phyloP scores from a whole-genome alignment of 2,797 vertebrate species.

The Hyperoplus lanceolatus region DNA sequence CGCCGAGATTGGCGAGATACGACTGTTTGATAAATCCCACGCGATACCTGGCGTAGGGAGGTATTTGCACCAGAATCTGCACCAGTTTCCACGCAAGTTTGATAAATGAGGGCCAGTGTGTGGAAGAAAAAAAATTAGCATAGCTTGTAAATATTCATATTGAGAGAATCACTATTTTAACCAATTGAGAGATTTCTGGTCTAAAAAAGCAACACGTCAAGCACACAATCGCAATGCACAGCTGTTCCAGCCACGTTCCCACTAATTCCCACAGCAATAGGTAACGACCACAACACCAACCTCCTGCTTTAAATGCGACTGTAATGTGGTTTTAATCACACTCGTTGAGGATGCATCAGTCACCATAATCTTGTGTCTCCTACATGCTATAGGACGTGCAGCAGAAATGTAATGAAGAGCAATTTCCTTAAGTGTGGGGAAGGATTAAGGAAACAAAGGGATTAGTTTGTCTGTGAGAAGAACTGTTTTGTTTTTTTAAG shows the following conservation, averaged over 20 bases:
- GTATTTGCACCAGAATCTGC: too few relatives aligned
- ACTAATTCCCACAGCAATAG: constrained; percentile 53
- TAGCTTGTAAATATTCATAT: constrained; percentile 75
- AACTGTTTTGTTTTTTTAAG: neutral
- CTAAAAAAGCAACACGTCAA: constrained; percentile 38
- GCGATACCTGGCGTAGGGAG: too few relatives aligned
- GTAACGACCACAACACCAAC: constrained; percentile 36
- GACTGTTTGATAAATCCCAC: too few relatives aligned
- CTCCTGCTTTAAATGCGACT: constrained; percentile 64
- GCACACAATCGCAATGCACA: constrained; percentile 30
- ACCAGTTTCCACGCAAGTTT: too few relatives aligned
- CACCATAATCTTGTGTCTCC: constrained; percentile 44
- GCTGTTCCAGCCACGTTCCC: constrained; percentile 45
- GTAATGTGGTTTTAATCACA: constrained; percentile 76
- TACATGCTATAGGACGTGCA: neutral
- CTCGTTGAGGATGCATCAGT: constrained; percentile 71
- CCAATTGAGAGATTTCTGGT: constrained; percentile 42
- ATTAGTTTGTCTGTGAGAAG: constrained; percentile 1
- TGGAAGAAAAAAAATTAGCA: constrained; percentile 59
- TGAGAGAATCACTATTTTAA: constrained; percentile 55
- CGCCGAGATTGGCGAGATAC: too few relatives aligned
- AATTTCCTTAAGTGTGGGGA: constrained; percentile 13
- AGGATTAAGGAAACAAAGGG: constrained; percentile 4
- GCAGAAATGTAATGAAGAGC: constrained; percentile 21
- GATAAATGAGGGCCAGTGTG: neutral